Conservation (phyloP, 2,113 vertebrate species). For the Caranx ignobilis region DNA sequence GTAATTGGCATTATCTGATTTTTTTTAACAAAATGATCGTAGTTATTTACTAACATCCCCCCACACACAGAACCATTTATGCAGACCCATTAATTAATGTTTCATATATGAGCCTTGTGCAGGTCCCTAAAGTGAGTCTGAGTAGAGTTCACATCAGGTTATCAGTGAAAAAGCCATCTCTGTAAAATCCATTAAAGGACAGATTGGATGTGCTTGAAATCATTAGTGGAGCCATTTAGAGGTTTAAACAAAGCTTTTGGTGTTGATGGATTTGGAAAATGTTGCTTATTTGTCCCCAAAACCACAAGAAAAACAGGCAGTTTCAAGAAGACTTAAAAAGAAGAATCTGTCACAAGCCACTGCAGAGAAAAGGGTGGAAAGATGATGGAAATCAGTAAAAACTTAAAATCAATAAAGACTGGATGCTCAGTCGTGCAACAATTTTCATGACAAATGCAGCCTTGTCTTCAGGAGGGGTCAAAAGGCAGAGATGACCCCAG, state of each 20-base stretch:
- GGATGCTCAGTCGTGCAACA: constrained; percentile 26
- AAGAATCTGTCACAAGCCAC: constrained; percentile 7
- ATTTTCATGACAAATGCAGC: constrained; percentile 28
- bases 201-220: not conserved
- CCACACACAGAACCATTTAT: not conserved
- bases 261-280: not conserved
- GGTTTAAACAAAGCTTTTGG: not conserved
- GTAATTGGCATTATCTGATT: not conserved
- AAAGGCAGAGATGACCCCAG: too few relatives aligned
- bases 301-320: not conserved
- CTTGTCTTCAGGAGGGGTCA: too few relatives aligned
- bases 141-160: not conserved
- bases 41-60: too few relatives aligned
- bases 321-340: not conserved
- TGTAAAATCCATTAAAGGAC: not conserved
- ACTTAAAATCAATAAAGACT: constrained; percentile 6
- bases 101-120: not conserved
- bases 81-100: not conserved
- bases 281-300: not conserved
- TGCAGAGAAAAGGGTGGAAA: not conserved
- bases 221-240: not conserved
- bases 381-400: constrained; percentile 14
- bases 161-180: not conserved
- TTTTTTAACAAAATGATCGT: too few relatives aligned
- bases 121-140: not conserved